Conservation (phyloP, 2,888 invertebrate genomes). For the Agrochola lychnidis region DNA sequence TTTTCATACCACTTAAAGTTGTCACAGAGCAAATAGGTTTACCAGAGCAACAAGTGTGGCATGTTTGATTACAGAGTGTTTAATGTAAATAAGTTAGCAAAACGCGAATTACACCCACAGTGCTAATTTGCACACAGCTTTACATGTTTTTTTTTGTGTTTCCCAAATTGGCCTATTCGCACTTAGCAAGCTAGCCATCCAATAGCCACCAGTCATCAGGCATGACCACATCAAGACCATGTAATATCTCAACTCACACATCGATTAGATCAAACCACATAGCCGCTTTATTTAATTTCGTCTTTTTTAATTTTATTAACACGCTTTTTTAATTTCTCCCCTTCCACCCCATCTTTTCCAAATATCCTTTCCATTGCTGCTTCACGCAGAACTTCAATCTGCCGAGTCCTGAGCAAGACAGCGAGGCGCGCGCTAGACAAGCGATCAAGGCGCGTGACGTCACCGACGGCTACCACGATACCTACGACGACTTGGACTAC, state of each 20-base stretch:
- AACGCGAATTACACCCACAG: conserved; percentile 54
- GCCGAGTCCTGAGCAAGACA: conserved; percentile 82
- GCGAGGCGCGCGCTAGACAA: conserved; percentile 70
- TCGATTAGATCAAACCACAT: conserved; percentile 73
- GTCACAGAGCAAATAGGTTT: conserved; percentile 68
- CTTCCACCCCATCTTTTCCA: conserved; percentile 83
- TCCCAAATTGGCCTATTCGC: conserved; percentile 50
- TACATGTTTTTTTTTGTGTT: conserved; percentile 44
- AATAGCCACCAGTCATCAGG: conserved; percentile 76
- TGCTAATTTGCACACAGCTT: conserved; percentile 73
- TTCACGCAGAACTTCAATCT: conserved; percentile 88
- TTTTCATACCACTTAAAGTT: conserved; percentile 73
- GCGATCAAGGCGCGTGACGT: conserved; percentile 79
- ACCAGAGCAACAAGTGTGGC: conserved; percentile 75
- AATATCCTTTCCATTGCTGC: conserved; percentile 82
- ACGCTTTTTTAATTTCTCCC: conserved; percentile 90
- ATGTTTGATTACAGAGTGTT: conserved; percentile 84
- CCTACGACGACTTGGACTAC: conserved; percentile 82
- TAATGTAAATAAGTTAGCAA: conserved; percentile 71
- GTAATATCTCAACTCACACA: conserved; percentile 68
- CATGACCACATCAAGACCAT: conserved; percentile 76
- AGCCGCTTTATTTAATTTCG: conserved; percentile 81
- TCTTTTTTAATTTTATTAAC: conserved; percentile 89
- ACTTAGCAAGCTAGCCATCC: conserved; percentile 61
- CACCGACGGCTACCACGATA: conserved; percentile 79